phyloP scores from a whole-genome alignment of 2,113 vertebrate genomes.

The Benitochromis conjunctus region DNA sequence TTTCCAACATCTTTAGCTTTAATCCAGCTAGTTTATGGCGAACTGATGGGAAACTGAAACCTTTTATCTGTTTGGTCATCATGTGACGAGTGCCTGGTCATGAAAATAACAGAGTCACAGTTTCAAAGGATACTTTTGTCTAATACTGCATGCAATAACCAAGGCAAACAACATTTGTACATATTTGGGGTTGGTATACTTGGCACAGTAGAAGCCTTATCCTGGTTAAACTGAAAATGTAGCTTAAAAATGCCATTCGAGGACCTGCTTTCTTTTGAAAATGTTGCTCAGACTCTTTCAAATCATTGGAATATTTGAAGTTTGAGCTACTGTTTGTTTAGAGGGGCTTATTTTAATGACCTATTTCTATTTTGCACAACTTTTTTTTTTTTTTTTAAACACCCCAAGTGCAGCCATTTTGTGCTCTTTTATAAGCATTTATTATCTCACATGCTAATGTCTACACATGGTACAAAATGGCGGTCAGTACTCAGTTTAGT shows the following conservation, averaged over 20 bases:
- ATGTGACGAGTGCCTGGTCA: constrained; percentile 45
- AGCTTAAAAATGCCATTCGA: not conserved
- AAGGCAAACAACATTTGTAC: constrained; percentile 66
- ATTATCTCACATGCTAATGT: not conserved
- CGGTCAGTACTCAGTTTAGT: not conserved
- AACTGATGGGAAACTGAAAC: not conserved
- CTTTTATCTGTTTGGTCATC: not conserved
- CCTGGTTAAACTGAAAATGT: constrained; percentile 5
- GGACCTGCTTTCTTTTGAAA: not conserved
- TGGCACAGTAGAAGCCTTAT: constrained; percentile 35
- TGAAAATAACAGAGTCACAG: constrained; percentile 30
- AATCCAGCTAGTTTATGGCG: not conserved
- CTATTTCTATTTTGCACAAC: not conserved
- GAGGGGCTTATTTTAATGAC: not conserved
- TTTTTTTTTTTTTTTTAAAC: not conserved
- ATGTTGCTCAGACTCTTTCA: not conserved
- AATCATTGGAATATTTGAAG: not conserved
- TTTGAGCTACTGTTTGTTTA: not conserved
- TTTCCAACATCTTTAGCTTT: not conserved
- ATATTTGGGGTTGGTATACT: constrained; percentile 52
- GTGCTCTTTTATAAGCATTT: not conserved
- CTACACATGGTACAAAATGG: not conserved
- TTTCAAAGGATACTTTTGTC: constrained; percentile 34
- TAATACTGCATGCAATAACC: constrained; percentile 71
- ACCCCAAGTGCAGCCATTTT: not conserved